Evolutionary conservation across 2,113 vertebrate species (phyloP).

Genomic region (Hippocampus mohnikei): DNA sequence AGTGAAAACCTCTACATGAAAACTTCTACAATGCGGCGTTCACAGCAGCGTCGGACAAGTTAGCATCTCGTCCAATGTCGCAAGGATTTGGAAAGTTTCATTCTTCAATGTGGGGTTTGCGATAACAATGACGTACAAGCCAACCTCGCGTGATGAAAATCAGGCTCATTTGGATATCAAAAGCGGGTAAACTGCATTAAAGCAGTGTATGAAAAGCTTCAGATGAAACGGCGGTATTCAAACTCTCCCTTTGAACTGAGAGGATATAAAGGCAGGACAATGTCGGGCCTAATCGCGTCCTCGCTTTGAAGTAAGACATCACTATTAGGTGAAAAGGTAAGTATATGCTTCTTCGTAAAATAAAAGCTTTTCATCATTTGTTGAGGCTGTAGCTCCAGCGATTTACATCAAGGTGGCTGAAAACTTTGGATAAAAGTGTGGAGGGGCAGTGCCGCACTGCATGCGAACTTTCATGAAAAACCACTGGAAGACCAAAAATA

Average conservation of each 20-base stretch:
- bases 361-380: constrained; percentile 73
- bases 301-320: constrained; percentile 78
- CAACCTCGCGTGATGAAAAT: constrained; percentile 40
- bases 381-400: constrained; percentile 56
- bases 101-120: constrained; percentile 20
- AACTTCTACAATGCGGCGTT: neutral
- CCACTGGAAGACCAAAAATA: constrained; percentile 34
- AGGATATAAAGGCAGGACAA: constrained; percentile 78
- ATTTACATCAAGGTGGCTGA: constrained; percentile 64
- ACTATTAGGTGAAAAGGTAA: constrained; percentile 77
- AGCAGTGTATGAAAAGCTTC: constrained; percentile 70
- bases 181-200: constrained; percentile 71
- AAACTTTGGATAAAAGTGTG: constrained; percentile 50
- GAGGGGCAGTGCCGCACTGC: too few relatives aligned
- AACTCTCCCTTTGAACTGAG: constrained; percentile 76
- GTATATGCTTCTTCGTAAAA: constrained; percentile 70
- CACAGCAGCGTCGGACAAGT: neutral
- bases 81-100: constrained; percentile 5
- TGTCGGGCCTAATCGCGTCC: constrained; percentile 73
- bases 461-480: neutral
- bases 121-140: constrained; percentile 16
- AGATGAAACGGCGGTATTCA: constrained; percentile 73
- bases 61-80: constrained; percentile 1
- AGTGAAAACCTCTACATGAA: neutral
- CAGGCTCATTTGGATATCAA: constrained; percentile 58